Evolutionary conservation across 2,113 vertebrate species (phyloP), one percentile per base, ranked within the genome.

Genomic region (Nettapus auritus): DNA sequence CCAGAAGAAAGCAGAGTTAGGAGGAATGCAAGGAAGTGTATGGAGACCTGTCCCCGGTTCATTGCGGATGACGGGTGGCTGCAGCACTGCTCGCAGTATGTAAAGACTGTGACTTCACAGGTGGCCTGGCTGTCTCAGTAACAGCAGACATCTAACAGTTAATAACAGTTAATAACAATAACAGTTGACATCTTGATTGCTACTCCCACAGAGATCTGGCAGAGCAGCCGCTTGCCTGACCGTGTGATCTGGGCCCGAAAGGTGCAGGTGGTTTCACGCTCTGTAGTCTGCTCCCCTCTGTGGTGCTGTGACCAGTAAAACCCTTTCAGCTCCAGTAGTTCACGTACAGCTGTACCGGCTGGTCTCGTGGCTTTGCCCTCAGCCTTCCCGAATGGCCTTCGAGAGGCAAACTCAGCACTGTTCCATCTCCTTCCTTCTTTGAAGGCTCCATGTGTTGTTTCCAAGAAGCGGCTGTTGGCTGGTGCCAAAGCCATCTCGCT

Each of bases 271-370:
- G 0, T 79, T 87, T 78, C 19, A 4, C 4, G 15, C n/a, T 23
- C 23, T 48, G 52, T 31, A 33, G n/a, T 42, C 11, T 59, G 25
- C 25, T 71, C 31, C 53, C 26, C 21, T 31, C 34, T 56, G 62
- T 1, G 1, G 15, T 33, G n/a, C 18, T 77, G 38, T 13, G 13
- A 44, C 60, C 0, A 0, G 7, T 81, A 29, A 68, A 75, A 21
- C n/a, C 66, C 6, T 7, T 76, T 87, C 34, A 52, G 40, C 56
- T 74, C 31, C 44, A 34, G n/a, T 33, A 71, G 73, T 20, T 89
- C 50, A 81, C 9, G 3, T 48, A 55, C 23, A 86, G 1, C 60
- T 79, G 34, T 85, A 0, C 29, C 2, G 8, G 5, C 15, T 79
- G 20, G n/a, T 85, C 56, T 40, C 70, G 36, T n/a, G 48, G 15